Conservation (phyloP, 2,797 vertebrate genomes). For the Sebastes nivosus region DNA sequence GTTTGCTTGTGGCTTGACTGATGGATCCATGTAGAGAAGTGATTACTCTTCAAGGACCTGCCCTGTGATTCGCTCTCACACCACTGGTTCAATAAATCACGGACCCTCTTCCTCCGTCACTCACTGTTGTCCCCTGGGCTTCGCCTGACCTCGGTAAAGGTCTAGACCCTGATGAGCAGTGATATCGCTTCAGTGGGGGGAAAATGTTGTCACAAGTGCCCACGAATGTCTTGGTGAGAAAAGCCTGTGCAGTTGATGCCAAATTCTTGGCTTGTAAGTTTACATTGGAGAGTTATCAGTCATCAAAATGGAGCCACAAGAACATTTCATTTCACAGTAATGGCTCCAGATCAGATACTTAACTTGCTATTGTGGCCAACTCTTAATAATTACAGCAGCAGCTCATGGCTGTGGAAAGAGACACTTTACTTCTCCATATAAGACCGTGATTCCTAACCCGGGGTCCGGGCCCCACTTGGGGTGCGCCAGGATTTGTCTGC, state of each 20-base stretch:
- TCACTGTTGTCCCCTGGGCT: conserved; percentile 9
- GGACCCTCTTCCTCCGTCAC: conserved; percentile 37
- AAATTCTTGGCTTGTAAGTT: conserved; percentile 42
- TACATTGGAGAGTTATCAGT: conserved; percentile 47
- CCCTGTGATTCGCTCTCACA: conserved; percentile 39
- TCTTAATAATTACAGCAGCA: conserved; percentile 49
- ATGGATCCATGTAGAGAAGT: conserved; percentile 29
- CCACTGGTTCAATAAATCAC: conserved; percentile 64
- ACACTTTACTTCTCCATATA: not conserved
- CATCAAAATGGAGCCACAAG: conserved; percentile 26
- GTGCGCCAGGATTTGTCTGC: too few relatives aligned
- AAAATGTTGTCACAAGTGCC: conserved; percentile 20
- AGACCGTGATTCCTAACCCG: too few relatives aligned
- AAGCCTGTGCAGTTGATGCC: conserved; percentile 37
- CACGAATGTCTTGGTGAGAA: conserved; percentile 12
- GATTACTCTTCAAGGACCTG: conserved; percentile 50
- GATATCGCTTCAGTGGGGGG: not conserved
- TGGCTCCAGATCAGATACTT: conserved; percentile 10
- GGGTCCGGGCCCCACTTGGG: too few relatives aligned
- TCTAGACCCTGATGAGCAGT: conserved; percentile 22
- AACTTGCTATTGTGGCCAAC: conserved; percentile 23
- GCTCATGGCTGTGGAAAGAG: not conserved
- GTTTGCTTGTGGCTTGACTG: conserved; percentile 43
- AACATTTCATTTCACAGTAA: conserved; percentile 38
- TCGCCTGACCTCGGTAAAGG: conserved; percentile 37